Evolutionary conservation across 1,140 invertebrate genomes (phyloP).

Genomic region (Harlomillsia oculata): DNA sequence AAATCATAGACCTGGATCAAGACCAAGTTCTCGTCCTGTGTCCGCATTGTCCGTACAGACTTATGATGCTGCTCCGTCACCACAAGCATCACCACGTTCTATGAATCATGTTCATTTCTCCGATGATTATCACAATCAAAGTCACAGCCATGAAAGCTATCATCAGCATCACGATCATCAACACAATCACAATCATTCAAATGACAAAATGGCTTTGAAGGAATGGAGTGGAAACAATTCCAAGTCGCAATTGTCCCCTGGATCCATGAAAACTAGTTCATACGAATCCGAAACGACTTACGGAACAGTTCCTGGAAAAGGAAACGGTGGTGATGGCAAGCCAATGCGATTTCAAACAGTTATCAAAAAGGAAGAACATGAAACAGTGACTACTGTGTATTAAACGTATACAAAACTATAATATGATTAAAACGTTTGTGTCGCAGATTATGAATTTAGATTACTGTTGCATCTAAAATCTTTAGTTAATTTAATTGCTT

Average conservation of each 20-base stretch:
- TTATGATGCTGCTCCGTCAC: neutral
- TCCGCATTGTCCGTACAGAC: slow-evolving; percentile 6
- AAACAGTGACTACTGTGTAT: slow-evolving; percentile 16
- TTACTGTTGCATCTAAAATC: no score
- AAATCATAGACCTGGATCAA: neutral
- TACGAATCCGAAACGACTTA: neutral
- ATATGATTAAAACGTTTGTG: no score
- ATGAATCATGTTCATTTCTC: neutral
- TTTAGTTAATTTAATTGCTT: no score
- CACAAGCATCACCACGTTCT: neutral
- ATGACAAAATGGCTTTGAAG: slow-evolving; percentile 3
- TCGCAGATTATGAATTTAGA: no score
- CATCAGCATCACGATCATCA: neutral
- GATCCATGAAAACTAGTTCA: neutral
- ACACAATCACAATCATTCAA: neutral
- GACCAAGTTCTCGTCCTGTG: neutral
- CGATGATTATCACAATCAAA: neutral
- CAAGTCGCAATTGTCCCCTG: neutral
- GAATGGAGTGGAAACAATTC: slow-evolving; percentile 1
- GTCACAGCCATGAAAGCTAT: neutral
- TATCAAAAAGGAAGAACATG: slow-evolving; percentile 23
- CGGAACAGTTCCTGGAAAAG: slow-evolving; percentile 9
- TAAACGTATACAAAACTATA: no score
- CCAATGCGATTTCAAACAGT: slow-evolving; percentile 23
- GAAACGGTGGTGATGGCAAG: slow-evolving; percentile 16